A percentile compares a stretch with the other conserved stretches of the same genome.
phyloP scores from a whole-genome alignment of 1,140 invertebrate genomes.

The Epicauta chinensis region DNA sequence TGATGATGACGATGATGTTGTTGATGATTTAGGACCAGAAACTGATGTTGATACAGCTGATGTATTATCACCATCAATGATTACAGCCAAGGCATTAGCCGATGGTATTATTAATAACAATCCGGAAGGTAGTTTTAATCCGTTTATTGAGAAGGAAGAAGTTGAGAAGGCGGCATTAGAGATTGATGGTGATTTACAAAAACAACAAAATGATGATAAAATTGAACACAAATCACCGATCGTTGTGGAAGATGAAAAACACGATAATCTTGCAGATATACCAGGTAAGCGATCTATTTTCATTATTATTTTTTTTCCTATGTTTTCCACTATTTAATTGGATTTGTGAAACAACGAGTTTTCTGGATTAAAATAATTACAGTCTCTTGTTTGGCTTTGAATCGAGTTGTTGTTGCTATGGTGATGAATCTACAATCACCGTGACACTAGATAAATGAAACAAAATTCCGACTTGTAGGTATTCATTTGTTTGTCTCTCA shows the following conservation, averaged over 20 bases:
- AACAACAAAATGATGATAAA: constrained; percentile 31
- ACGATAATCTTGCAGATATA: constrained; percentile 44
- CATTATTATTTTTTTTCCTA: too few relatives aligned
- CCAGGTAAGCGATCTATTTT: constrained; percentile 42
- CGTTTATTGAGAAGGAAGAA: constrained; percentile 24
- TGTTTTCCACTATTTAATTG: too few relatives aligned
- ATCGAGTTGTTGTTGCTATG: too few relatives aligned
- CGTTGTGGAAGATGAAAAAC: too few relatives aligned
- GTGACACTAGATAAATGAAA: too few relatives aligned
- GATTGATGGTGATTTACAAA: constrained; percentile 29
- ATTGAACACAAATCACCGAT: too few relatives aligned
- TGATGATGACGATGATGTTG: constrained; percentile 49
- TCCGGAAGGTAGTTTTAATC: constrained; percentile 25
- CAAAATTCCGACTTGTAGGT: too few relatives aligned
- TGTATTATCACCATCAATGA: constrained; percentile 17
- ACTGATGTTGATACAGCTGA: constrained; percentile 55
- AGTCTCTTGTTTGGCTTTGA: too few relatives aligned
- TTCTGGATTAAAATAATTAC: too few relatives aligned
- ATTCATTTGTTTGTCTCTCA: too few relatives aligned
- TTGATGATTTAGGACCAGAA: constrained; percentile 54
- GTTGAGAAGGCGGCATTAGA: constrained; percentile 27
- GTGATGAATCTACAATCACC: too few relatives aligned
- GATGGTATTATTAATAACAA: constrained; percentile 28
- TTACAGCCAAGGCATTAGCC: constrained; percentile 16
- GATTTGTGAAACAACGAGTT: too few relatives aligned